phyloP scores from a whole-genome alignment of 1,140 invertebrate genomes.

The Tenebrio molitor region DNA sequence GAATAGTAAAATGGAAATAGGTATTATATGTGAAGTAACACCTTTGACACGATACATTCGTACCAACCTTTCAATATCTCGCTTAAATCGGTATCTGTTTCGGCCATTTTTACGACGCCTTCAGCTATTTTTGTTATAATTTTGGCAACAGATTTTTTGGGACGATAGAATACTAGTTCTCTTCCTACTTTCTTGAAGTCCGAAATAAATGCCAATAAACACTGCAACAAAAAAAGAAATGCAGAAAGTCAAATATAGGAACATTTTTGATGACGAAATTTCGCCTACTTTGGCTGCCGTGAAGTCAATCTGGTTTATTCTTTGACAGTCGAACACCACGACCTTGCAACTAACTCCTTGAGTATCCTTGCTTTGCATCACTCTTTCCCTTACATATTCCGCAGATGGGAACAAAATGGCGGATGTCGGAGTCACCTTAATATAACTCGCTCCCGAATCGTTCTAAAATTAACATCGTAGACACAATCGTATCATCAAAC shows the following conservation, averaged over 20 bases:
- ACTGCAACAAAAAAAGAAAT: slow-evolving; percentile 52
- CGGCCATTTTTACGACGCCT: neutral
- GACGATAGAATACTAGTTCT: slow-evolving; percentile 50
- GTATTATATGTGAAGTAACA: too few species aligned
- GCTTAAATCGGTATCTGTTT: slow-evolving; percentile 4
- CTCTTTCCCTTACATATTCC: slow-evolving; percentile 72
- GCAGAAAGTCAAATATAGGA: slow-evolving; percentile 39
- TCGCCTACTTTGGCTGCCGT: slow-evolving; percentile 73
- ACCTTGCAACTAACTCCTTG: slow-evolving; percentile 49
- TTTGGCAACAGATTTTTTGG: slow-evolving; percentile 28
- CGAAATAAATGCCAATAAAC: slow-evolving; percentile 52
- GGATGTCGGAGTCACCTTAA: slow-evolving; percentile 71
- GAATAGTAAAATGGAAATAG: too few species aligned
- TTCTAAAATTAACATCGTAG: slow-evolving; percentile 63
- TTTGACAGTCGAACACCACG: slow-evolving; percentile 71
- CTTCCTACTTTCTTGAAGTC: slow-evolving; percentile 56
- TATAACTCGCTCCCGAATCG: slow-evolving; percentile 64
- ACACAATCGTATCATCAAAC: slow-evolving; percentile 24
- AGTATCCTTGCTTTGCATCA: slow-evolving; percentile 68
- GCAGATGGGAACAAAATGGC: slow-evolving; percentile 75
- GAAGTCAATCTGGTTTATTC: slow-evolving; percentile 71
- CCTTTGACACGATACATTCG: too few species aligned
- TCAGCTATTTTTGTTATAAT: slow-evolving; percentile 35
- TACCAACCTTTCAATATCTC: slow-evolving; percentile 30
- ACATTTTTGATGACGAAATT: too few species aligned